Conservation (phyloP, 2,888 invertebrate species). For the Pegoplata infirma region DNA sequence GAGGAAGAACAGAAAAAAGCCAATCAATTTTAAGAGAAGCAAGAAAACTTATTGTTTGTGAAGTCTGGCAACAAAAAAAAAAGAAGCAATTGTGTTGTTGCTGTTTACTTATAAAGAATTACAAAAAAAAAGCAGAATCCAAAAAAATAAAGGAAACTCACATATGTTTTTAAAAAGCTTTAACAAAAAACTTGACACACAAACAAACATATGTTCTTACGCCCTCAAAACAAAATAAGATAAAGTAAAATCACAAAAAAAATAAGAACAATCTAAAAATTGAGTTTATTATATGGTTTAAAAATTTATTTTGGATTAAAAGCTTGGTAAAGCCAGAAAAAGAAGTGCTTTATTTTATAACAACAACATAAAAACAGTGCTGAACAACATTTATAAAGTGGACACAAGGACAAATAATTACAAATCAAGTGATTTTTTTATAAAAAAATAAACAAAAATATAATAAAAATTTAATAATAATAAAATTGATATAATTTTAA, state of each 20-base stretch:
- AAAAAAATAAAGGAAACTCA: slow-evolving; percentile 16
- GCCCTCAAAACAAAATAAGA: slow-evolving; percentile 67
- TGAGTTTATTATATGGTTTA: not conserved
- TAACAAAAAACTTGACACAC: slow-evolving; percentile 66
- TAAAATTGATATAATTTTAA: not conserved
- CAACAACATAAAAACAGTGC: slow-evolving; percentile 26
- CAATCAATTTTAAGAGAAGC: slow-evolving; percentile 70
- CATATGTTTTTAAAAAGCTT: slow-evolving; percentile 42
- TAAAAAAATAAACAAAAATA: not conserved
- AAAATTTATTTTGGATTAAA: not conserved
- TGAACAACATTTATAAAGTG: slow-evolving; percentile 23
- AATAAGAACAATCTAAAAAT: not conserved
- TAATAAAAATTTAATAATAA: not conserved
- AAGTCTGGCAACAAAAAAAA: slow-evolving; percentile 7
- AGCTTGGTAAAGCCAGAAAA: not conserved
- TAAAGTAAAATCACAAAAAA: slow-evolving; percentile 4
- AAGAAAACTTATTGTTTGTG: slow-evolving; percentile 47
- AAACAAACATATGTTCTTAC: slow-evolving; percentile 76
- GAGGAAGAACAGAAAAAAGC: slow-evolving; percentile 65
- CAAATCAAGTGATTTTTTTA: slow-evolving; percentile 16
- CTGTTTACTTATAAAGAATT: slow-evolving; percentile 20
- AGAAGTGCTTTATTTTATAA: not conserved
- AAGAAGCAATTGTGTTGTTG: slow-evolving; percentile 42
- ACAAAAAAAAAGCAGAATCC: no score
- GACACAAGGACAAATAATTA: slow-evolving; percentile 36